These are phyloP conservation scores for Abrostola triplasia DNA, from an alignment of 2,888 invertebrate genomes.

Conservation along the genomic window DNA sequence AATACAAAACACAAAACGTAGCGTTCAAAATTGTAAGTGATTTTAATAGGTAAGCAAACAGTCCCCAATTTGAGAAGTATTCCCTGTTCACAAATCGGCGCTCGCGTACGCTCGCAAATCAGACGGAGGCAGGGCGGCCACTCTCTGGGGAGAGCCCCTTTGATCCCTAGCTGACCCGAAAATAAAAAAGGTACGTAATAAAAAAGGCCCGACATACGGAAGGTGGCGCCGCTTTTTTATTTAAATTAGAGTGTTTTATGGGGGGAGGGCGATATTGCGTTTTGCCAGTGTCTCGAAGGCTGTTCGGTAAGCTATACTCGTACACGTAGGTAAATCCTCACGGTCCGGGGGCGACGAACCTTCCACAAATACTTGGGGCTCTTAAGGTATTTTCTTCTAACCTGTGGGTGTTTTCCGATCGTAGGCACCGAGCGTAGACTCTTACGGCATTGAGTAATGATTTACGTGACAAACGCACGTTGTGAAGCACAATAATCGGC, in stretches of 20 bases:
- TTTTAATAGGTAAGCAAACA: slow-evolving; percentile 86
- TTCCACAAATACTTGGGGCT: slow-evolving; percentile 71
- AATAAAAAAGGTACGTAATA: slow-evolving; percentile 88
- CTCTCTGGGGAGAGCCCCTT: slow-evolving; percentile 86
- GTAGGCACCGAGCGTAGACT: slow-evolving; percentile 61
- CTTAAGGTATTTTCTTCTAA: slow-evolving; percentile 71
- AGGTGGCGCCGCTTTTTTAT: slow-evolving; percentile 89
- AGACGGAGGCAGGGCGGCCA: slow-evolving; percentile 75
- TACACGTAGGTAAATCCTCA: slow-evolving; percentile 74
- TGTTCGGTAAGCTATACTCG: slow-evolving; percentile 77
- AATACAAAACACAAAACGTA: slow-evolving; percentile 64
- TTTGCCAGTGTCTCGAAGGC: slow-evolving; percentile 84
- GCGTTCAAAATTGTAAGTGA: slow-evolving; percentile 80
- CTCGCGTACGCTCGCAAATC: slow-evolving; percentile 85
- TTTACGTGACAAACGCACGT: slow-evolving; percentile 51
- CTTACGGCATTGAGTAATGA: slow-evolving; percentile 51
- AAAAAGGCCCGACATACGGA: slow-evolving; percentile 88
- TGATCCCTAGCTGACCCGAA: slow-evolving; percentile 88
- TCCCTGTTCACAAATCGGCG: slow-evolving; percentile 87
- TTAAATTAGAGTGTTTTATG: slow-evolving; percentile 89
- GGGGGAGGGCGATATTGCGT: slow-evolving; percentile 87
- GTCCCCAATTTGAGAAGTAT: slow-evolving; percentile 84
- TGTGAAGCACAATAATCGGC: slow-evolving; percentile 22
- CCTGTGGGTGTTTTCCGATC: slow-evolving; percentile 64
- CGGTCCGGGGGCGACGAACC: slow-evolving; percentile 72